Conservation (phyloP, 2,797 vertebrate species). For the Labroides dimidiatus region DNA sequence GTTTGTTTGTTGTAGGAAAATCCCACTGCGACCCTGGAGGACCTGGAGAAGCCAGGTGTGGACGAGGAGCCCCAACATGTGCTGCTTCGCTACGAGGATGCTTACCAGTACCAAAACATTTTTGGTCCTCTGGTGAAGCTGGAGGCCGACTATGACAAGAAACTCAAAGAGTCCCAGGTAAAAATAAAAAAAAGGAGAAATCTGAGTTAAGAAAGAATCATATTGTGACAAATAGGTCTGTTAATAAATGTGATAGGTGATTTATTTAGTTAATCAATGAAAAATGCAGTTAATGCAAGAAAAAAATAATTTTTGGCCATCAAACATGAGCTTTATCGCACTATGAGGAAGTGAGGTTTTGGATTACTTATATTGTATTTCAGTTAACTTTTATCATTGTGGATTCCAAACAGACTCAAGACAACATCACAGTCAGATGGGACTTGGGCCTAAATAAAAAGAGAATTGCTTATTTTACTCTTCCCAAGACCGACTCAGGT, state of each 20-base stretch:
- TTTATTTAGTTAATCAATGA: not conserved
- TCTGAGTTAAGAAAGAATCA: not conserved
- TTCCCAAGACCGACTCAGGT: conserved; percentile 96
- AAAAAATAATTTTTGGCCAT: not conserved
- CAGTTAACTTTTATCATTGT: not conserved
- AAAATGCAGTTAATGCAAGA: not conserved
- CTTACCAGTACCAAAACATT: conserved; percentile 98
- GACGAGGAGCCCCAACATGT: conserved; percentile 96
- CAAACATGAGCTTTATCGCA: not conserved
- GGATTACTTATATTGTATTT: not conserved
- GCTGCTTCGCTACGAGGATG: conserved; percentile 93
- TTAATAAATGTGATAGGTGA: not conserved
- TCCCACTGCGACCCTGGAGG: conserved; percentile 93
- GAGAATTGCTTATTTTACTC: conserved; percentile 96
- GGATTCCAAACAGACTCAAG: conserved; percentile 87
- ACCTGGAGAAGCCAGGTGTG: conserved; percentile 95
- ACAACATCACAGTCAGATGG: conserved; percentile 98
- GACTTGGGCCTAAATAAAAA: conserved; percentile 98
- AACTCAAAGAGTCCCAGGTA: conserved; percentile 95
- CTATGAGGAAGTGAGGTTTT: not conserved
- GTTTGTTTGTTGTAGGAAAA: conserved; percentile 85
- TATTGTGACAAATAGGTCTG: not conserved
- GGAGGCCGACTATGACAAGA: conserved; percentile 96
- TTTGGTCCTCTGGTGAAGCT: conserved; percentile 96
- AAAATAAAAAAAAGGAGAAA: not conserved